Base-by-base conservation (phyloP, 2,888 invertebrate species). In the Ceraclea dissimilis region DNA sequence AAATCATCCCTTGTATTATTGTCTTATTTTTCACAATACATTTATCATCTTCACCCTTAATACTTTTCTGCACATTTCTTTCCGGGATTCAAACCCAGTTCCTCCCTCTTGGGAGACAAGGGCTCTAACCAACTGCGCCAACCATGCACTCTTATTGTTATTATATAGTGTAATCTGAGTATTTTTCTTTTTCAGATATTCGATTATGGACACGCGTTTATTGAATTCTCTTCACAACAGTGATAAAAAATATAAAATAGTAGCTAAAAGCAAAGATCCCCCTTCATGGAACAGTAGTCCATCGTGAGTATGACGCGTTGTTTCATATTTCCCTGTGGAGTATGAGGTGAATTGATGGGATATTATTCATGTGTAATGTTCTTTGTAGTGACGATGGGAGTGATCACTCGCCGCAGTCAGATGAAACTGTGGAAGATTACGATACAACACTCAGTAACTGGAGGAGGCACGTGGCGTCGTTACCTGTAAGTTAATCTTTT, bases 181-280 rank as follows among this genome's bases (percentile, higher is more conserved):
- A 21, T 22, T 34, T 54, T 48, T 48, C 20, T 19, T 18, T 39
- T 52, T 39, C 21, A 48, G 22, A 21, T 44, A 20, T 49, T 26
- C 26, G 26, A 26, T 19, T 31, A 61, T 61, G 61, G 58, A 61
- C 43, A 59, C 55, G 16, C 55, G 59, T 16, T 44, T 61, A 49
- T 49, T 59, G 49, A 57, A 57, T 20, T 49, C 59, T 5, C 57
- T 61, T 52, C 57, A 53, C 19, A 57, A 53, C 22, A 57, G 56
- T 48, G 56, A 57, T 26, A 56, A 54, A 34, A 50, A 39, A 18
- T 13, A 43, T 22, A 46, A 44, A 51, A 10, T 43, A 50, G 18
- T 49, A 53, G 18, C 20, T 43, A 11, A 26, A 16, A 39, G 48
- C 39, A 49, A n/a, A 13, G 19, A 52, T n/a, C 39, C 54, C 8